Evolutionary conservation across 1,140 invertebrate species (phyloP), one percentile per base, ranked within the genome.

Genomic region (Bombus difficillimus): DNA sequence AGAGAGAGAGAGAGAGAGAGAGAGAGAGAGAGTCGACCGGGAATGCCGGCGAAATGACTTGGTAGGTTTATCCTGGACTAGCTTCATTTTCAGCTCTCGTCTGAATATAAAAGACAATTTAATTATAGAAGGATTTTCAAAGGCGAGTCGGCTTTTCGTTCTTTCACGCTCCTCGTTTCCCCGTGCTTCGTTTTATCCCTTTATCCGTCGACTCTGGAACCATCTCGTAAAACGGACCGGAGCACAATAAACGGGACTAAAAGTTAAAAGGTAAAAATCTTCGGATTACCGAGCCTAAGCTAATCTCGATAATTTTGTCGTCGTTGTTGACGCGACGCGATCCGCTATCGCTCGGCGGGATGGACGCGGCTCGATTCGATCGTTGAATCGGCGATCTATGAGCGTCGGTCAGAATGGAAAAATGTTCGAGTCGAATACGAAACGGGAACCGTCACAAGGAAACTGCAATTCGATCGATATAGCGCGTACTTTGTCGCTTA

Each of bases 31-130:
- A 5, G 1, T 6, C 47, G 47, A 47, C 15, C 47, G 47, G 47
- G 47, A 53, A 53, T 53, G 18, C 47, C 57, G 82, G 47, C 72
- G 88, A 68, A 90, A 90, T 82, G 82, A 74, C 68, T 89, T 81
- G 78, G 83, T 86, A 90, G 88, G 88, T 91, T 91, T 90, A 88
- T 92, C 83, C 85, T 28, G 66, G 81, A 83, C 88, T 85, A 85
- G 87, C 88, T 92, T 91, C 92, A 91, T 92, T 92, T 91, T 90
- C 85, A 90, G 77, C 79, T 87, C 82, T 82, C 86, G 81, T 91
- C 83, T 89, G 92, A 90, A 92, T 93, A 92, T 93, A 92, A 93
- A 93, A 85, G 92, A 92, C 92, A 92, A 94, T 93, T 93, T 93
- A 92, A 94, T 94, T 93, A 93, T 91, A 92, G 90, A 87, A 83